phyloP scores from a whole-genome alignment of 2,113 vertebrate genomes.

The Sceloporus undulatus region DNA sequence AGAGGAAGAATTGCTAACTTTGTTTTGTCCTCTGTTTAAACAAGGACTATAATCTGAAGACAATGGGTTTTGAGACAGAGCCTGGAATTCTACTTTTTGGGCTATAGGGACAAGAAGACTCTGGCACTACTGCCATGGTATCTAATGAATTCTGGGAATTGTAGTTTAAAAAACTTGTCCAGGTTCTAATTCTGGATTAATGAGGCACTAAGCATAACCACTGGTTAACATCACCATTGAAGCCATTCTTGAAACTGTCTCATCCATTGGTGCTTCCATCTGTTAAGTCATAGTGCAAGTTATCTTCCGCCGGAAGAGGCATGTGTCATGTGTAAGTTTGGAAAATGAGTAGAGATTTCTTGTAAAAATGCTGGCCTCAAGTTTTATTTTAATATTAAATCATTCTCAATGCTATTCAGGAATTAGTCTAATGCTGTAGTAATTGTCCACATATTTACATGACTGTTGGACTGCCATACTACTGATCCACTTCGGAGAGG shows the following conservation, averaged over 20 bases:
- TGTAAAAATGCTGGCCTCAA: conserved; percentile 8
- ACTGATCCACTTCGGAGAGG: no score
- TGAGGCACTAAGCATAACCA: neutral
- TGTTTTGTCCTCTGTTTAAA: neutral
- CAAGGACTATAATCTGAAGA: no score
- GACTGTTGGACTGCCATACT: neutral
- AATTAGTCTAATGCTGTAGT: conserved; percentile 7
- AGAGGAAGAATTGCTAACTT: neutral
- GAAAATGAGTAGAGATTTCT: neutral
- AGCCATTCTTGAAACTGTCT: neutral
- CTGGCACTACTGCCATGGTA: no score
- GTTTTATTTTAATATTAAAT: neutral
- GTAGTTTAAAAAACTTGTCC: no score
- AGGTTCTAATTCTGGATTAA: neutral
- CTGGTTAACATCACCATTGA: neutral
- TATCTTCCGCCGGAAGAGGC: neutral
- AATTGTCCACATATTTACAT: neutral
- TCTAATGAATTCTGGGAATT: no score
- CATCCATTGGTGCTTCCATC: neutral
- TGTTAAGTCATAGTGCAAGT: neutral
- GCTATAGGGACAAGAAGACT: no score
- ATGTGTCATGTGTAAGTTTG: no score
- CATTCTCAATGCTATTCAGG: neutral
- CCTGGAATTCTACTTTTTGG: no score
- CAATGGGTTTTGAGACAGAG: no score